Conservation (phyloP, 2,113 vertebrate genomes). For the Pteronura brasiliensis region DNA sequence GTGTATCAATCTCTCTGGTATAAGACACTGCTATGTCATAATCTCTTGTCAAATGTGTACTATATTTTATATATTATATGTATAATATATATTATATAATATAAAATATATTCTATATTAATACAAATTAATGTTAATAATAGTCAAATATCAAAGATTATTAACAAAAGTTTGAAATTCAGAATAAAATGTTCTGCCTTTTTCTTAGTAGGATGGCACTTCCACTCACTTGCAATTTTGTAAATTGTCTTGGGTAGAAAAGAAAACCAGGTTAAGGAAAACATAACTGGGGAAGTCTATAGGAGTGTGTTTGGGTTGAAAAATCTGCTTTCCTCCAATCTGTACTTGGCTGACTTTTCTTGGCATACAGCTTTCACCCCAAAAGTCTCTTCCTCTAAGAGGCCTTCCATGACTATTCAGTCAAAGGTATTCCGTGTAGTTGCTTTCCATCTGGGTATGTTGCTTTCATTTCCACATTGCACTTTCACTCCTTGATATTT, state of each 20-base stretch:
- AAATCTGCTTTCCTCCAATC: neutral
- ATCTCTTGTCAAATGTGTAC: neutral
- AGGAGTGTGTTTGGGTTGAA: neutral
- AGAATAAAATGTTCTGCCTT: neutral
- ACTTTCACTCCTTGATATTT: neutral
- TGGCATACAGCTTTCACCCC: neutral
- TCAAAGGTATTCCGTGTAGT: neutral
- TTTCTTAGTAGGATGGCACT: neutral
- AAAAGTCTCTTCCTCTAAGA: neutral
- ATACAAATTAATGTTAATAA: neutral
- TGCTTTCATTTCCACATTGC: neutral
- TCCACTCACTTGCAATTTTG: neutral
- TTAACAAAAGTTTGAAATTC: neutral
- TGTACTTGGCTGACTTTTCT: neutral
- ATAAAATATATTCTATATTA: neutral
- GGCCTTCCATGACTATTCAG: neutral
- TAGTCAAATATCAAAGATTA: neutral
- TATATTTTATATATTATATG: too few relatives aligned
- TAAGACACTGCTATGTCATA: neutral
- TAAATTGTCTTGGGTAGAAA: neutral
- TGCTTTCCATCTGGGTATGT: neutral
- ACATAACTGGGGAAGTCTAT: neutral
- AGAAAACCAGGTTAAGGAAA: neutral
- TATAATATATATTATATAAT: too few relatives aligned
- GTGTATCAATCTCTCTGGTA: neutral